A percentile compares a stretch with the other conserved stretches of the same genome.
Conservation (phyloP, 1,140 invertebrate genomes). For the Anadara kagoshimensis region DNA sequence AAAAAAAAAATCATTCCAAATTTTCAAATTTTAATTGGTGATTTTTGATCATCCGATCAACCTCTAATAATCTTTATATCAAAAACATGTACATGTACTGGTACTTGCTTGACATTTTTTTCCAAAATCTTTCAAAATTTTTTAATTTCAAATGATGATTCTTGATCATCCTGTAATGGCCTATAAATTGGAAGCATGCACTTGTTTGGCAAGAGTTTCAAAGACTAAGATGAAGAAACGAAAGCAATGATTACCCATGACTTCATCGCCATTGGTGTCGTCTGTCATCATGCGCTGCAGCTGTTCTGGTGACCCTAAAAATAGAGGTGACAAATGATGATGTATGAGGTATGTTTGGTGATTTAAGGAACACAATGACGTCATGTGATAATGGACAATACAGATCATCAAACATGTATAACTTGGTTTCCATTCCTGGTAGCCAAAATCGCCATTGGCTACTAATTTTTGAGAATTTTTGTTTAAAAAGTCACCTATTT, state of each 20-base stretch:
- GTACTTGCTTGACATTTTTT: too few species aligned
- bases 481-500: too few species aligned
- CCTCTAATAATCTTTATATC: too few species aligned
- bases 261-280: constrained; percentile 39
- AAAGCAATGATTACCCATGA: constrained; percentile 41
- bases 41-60: too few species aligned
- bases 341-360: neutral
- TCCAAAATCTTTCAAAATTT: neutral
- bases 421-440: too few species aligned
- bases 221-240: neutral
- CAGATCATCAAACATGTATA: neutral
- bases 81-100: too few species aligned
- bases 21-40: too few species aligned
- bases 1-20: too few species aligned
- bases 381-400: constrained; percentile 23
- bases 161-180: too few species aligned
- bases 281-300: constrained; percentile 46
- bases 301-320: constrained; percentile 46
- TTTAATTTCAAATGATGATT: neutral
- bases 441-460: too few species aligned
- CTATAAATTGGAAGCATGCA: neutral
- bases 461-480: too few species aligned
- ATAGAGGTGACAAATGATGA: constrained; percentile 30
- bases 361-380: too few species aligned
- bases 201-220: neutral